Percentiles rank a stretch among this genome's conserved stretches.
Conservation (phyloP, 2,113 vertebrate species). For the Sapajus apella region DNA sequence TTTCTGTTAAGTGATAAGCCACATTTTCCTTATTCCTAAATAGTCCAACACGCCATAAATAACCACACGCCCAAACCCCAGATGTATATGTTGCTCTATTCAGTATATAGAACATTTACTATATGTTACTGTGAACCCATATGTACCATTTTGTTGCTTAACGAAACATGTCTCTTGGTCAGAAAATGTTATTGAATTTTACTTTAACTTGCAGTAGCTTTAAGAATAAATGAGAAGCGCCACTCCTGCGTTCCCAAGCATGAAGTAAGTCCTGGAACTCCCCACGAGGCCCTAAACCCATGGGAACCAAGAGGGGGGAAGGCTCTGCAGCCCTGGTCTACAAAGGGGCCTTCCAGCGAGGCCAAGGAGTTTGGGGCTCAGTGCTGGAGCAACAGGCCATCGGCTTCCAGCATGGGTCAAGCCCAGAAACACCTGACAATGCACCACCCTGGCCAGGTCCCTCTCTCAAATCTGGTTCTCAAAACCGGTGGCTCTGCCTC, state of each 20-base stretch:
- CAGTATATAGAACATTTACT: accelerated
- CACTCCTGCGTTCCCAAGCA: background rate
- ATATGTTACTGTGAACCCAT: accelerated
- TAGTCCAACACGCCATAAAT: background rate
- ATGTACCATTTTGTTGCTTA: background rate
- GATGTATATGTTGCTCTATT: accelerated
- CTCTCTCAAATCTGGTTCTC: background rate
- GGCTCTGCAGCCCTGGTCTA: too few relatives aligned
- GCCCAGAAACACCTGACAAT: background rate
- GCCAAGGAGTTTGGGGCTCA: background rate
- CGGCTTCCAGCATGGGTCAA: background rate
- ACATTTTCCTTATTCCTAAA: background rate
- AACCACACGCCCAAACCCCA: background rate
- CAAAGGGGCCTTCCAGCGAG: background rate
- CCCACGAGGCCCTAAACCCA: background rate
- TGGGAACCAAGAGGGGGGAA: background rate
- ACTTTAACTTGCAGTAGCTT: background rate
- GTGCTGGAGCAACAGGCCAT: background rate
- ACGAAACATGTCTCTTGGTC: background rate
- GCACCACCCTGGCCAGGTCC: background rate
- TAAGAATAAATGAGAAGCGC: background rate
- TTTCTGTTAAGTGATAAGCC: background rate
- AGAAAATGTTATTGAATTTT: background rate
- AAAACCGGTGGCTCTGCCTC: background rate
- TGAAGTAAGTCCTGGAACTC: background rate